phyloP scores from a whole-genome alignment of 2,797 vertebrate species.

The Sitta carolinensis region DNA sequence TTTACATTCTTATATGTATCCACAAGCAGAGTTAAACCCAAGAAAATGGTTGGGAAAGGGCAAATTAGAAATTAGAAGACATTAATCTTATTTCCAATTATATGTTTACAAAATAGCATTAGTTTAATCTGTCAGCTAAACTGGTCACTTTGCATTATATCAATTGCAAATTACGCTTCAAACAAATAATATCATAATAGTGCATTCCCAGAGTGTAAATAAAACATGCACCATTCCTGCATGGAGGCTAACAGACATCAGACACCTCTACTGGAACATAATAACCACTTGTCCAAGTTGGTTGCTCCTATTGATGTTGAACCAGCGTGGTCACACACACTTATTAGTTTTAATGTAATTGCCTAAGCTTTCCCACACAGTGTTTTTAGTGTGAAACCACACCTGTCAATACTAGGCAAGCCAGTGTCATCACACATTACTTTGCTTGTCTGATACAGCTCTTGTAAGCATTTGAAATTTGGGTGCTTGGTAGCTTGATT shows the following conservation, averaged over 20 bases:
- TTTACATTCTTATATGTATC: neutral
- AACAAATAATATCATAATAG: neutral
- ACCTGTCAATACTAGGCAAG: neutral
- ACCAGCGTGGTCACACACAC: neutral
- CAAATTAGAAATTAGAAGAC: conserved; percentile 5
- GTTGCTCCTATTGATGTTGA: neutral
- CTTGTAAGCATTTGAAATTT: neutral
- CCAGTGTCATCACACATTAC: neutral
- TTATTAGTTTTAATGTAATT: neutral
- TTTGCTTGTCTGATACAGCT: neutral
- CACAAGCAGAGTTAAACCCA: neutral
- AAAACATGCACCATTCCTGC: neutral
- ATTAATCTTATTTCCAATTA: neutral
- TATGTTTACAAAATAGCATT: conserved; percentile 12
- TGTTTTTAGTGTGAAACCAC: neutral
- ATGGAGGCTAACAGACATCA: neutral
- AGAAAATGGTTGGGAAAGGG: neutral
- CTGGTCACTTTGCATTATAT: neutral
- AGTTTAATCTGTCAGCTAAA: conserved; percentile 12
- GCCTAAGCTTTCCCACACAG: neutral
- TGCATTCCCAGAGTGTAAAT: neutral
- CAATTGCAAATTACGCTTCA: neutral
- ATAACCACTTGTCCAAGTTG: neutral
- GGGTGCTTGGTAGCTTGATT: neutral
- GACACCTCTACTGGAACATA: neutral